These are phyloP conservation scores for Drosophila rellima DNA, from an alignment of 2,888 invertebrate genomes.

Conservation along the genomic window DNA sequence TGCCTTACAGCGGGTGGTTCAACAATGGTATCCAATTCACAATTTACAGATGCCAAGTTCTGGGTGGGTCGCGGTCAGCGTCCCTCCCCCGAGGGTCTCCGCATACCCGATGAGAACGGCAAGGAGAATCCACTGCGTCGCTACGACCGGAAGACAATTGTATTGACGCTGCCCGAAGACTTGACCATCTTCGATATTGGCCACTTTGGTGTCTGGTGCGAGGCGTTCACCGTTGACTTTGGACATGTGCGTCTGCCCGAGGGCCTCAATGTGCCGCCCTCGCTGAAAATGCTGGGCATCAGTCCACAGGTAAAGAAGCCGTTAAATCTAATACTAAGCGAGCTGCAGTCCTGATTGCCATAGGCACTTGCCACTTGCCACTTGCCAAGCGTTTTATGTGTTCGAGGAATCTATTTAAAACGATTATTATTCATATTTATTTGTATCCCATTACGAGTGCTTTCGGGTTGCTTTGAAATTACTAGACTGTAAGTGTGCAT, in stretches of 20 bases:
- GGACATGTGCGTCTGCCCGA: slow-evolving; percentile 93
- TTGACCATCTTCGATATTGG: slow-evolving; percentile 96
- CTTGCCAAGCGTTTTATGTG: slow-evolving; percentile 48
- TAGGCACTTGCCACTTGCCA: slow-evolving; percentile 54
- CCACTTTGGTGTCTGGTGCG: slow-evolving; percentile 97
- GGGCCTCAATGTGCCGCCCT: slow-evolving; percentile 93
- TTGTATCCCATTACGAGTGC: slow-evolving; percentile 45
- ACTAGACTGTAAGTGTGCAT: slow-evolving; percentile 66
- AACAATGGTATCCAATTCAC: slow-evolving; percentile 3
- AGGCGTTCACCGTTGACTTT: slow-evolving; percentile 96
- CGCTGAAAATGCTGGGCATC: slow-evolving; percentile 96
- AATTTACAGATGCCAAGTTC: slow-evolving; percentile 93
- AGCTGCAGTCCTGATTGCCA: slow-evolving; percentile 72
- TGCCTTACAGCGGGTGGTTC: slow-evolving; percentile 2
- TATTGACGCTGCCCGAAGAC: slow-evolving; percentile 94
- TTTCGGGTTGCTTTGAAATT: slow-evolving; percentile 59
- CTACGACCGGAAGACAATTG: slow-evolving; percentile 95
- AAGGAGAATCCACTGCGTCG: slow-evolving; percentile 91
- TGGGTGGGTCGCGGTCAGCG: slow-evolving; percentile 95
- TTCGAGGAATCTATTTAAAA: slow-evolving; percentile 44
- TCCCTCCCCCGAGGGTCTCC: slow-evolving; percentile 93
- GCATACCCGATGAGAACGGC: slow-evolving; percentile 96
- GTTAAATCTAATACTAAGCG: slow-evolving; percentile 79
- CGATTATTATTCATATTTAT: slow-evolving; percentile 54
- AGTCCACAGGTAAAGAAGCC: slow-evolving; percentile 94